A percentile compares a stretch with the other conserved stretches of the same genome.
These are phyloP conservation scores for Nannobrachium achirus DNA, from an alignment of 2,113 vertebrate genomes.

Conservation along the genomic window DNA sequence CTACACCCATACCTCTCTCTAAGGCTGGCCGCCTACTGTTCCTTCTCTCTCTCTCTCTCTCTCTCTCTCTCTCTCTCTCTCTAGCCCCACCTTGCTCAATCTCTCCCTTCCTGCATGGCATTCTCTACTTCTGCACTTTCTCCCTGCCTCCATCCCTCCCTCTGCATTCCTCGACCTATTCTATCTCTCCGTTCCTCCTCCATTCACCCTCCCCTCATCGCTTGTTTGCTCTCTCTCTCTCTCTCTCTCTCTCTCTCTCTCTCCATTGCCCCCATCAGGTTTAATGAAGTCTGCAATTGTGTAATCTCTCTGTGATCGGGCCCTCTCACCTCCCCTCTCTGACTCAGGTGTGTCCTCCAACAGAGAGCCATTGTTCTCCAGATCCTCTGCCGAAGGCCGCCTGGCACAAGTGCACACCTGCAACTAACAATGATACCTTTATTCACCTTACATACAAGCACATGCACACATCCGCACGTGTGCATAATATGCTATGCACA, in stretches of 20 bases:
- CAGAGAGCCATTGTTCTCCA: constrained; percentile 73
- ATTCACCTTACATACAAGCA: constrained; percentile 41
- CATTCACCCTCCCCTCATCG: not conserved
- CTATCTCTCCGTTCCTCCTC: constrained; percentile 26
- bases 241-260: constrained; percentile 1
- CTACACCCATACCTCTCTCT: not conserved
- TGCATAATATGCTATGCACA: not conserved
- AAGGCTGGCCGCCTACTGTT: no score
- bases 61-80: constrained; percentile 12
- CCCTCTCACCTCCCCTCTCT: constrained; percentile 72
- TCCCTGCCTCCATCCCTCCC: constrained; percentile 27
- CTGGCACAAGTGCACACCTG: constrained; percentile 77
- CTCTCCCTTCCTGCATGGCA: constrained; percentile 23
- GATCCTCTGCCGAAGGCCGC: constrained; percentile 64
- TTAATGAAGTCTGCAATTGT: constrained; percentile 75
- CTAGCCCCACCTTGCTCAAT: constrained; percentile 10
- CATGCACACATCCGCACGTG: not conserved
- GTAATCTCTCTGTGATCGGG: constrained; percentile 69
- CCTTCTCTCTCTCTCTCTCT: not conserved
- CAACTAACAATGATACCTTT: constrained; percentile 74
- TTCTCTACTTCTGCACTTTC: constrained; percentile 33
- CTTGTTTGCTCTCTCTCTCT: constrained; percentile 20
- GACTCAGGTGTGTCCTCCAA: constrained; percentile 75
- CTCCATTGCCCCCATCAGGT: constrained; percentile 33
- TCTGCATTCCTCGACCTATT: constrained; percentile 3